Conservation (phyloP, 2,888 invertebrate species). For the Arge pagana region DNA sequence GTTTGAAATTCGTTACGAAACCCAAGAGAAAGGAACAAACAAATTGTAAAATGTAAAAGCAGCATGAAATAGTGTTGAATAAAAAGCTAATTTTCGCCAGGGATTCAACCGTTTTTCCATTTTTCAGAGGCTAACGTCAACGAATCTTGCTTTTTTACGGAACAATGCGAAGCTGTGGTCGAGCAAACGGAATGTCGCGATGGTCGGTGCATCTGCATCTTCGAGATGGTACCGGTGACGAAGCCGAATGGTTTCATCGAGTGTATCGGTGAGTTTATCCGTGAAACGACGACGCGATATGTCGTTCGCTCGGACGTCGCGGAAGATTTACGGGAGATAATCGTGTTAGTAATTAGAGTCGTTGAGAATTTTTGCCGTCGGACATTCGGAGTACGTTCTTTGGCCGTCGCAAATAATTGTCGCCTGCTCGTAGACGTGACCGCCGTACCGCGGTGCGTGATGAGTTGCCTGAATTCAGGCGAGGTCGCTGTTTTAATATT, state of each 20-base stretch:
- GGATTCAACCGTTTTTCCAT: constrained; percentile 29
- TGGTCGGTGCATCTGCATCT: constrained; percentile 77
- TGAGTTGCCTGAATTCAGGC: too few relatives aligned
- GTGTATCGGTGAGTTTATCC: constrained; percentile 71
- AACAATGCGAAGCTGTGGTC: constrained; percentile 78
- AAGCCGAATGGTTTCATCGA: constrained; percentile 73
- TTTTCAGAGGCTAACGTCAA: constrained; percentile 77
- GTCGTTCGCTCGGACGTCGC: too few relatives aligned
- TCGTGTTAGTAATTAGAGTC: too few relatives aligned
- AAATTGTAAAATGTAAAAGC: neutral
- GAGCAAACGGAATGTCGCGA: constrained; percentile 81
- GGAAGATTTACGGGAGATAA: too few relatives aligned
- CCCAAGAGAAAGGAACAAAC: too few relatives aligned
- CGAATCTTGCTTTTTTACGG: constrained; percentile 81
- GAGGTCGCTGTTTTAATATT: too few relatives aligned
- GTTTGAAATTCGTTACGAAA: constrained; percentile 42
- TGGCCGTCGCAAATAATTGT: too few relatives aligned
- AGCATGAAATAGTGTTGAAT: constrained; percentile 6
- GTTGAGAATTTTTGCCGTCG: too few relatives aligned
- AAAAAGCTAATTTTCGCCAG: constrained; percentile 27
- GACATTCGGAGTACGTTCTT: too few relatives aligned
- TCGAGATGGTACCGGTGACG: constrained; percentile 75
- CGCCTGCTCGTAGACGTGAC: too few relatives aligned
- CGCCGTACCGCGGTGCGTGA: too few relatives aligned
- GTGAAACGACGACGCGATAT: neutral